Conservation (phyloP, 2,888 invertebrate genomes). For the Pachydiplax longipennis region DNA sequence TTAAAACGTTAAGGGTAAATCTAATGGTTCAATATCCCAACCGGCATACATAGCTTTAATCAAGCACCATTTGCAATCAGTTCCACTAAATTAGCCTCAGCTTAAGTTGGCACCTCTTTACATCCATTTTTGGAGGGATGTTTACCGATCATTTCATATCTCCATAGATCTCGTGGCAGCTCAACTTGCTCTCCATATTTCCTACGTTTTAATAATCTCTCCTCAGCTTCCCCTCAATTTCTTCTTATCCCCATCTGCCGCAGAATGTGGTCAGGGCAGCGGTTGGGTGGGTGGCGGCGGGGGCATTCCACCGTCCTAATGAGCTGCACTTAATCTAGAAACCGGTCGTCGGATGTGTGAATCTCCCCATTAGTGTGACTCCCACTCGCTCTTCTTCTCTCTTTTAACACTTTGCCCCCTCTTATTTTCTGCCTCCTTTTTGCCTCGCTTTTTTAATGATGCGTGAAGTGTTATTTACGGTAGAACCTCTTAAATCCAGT, state of each 20-base stretch:
- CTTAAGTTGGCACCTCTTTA: too few species aligned
- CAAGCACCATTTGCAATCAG: too few species aligned
- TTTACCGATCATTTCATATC: neutral
- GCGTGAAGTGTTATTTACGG: too few species aligned
- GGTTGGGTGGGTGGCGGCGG: neutral
- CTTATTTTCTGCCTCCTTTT: neutral
- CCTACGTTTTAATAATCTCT: neutral
- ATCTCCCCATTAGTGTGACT: conserved; percentile 35
- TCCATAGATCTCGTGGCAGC: neutral
- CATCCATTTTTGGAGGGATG: too few species aligned
- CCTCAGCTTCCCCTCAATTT: neutral
- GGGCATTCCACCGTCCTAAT: conserved; percentile 1
- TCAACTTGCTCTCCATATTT: neutral
- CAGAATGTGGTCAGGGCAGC: neutral
- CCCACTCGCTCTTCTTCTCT: neutral
- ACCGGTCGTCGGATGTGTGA: conserved; percentile 37
- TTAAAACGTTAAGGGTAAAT: too few species aligned
- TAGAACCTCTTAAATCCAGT: too few species aligned
- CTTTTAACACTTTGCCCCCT: conserved; percentile 12
- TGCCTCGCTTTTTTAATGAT: too few species aligned
- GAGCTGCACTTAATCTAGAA: conserved; percentile 28
- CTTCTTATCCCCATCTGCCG: neutral
- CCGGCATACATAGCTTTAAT: too few species aligned
- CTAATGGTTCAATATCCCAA: too few species aligned
- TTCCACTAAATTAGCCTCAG: too few species aligned